Conservation (phyloP, 2,888 invertebrate genomes). For the Ypsolopha scabrella region DNA sequence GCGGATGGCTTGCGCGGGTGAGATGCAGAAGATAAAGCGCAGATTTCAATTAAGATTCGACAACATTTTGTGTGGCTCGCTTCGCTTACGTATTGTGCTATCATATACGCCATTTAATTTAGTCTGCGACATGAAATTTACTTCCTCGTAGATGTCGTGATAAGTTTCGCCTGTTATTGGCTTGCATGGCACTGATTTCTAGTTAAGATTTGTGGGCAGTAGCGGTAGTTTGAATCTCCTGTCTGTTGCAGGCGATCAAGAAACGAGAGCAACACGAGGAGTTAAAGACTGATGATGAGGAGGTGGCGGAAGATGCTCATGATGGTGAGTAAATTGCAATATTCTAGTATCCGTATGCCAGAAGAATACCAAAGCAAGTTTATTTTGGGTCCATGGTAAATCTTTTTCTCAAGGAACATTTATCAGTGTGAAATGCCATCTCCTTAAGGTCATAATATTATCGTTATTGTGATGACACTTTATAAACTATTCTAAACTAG, state of each 20-base stretch:
- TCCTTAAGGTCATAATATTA: no score
- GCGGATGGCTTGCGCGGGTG: conserved; percentile 67
- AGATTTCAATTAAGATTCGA: conserved; percentile 61
- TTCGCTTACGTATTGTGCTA: conserved; percentile 40
- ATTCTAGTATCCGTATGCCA: background rate
- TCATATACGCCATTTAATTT: conserved; percentile 32
- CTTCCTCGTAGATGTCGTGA: conserved; percentile 21
- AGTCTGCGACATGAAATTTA: conserved; percentile 23
- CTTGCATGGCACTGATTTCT: background rate
- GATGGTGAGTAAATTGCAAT: conserved; percentile 46
- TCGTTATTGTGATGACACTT: no score
- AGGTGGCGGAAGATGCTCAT: conserved; percentile 40
- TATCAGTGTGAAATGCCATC: no score
- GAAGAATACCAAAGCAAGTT: no score
- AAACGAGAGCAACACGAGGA: conserved; percentile 47
- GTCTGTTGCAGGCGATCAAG: conserved; percentile 58
- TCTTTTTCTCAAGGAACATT: no score
- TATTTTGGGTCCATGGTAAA: no score
- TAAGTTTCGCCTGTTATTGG: conserved; percentile 16
- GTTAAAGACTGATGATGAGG: conserved; percentile 56
- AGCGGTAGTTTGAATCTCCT: conserved; percentile 16
- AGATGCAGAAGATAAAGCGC: conserved; percentile 50
- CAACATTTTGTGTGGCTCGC: conserved; percentile 45
- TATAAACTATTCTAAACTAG: no score
- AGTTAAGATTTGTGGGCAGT: conserved; percentile 2